phyloP scores from a whole-genome alignment of 2,888 invertebrate species.

The Cheilosia impressa region DNA sequence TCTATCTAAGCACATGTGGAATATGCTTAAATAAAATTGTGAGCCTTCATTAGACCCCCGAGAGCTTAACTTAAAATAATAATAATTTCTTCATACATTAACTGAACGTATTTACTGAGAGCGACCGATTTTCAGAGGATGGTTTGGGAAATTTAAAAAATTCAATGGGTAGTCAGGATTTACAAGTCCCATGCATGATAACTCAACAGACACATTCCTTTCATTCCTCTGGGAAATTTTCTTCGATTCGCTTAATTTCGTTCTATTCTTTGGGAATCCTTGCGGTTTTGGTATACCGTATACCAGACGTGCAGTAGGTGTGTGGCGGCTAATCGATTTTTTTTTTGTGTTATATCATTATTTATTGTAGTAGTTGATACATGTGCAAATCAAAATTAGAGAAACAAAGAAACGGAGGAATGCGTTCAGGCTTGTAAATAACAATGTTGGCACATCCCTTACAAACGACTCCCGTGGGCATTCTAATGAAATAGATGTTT shows the following conservation, averaged over 20 bases:
- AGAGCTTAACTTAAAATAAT: conserved; percentile 15
- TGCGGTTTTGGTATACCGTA: background rate
- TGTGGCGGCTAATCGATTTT: conserved; percentile 28
- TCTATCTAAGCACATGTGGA: too few species aligned
- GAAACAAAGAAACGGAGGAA: background rate
- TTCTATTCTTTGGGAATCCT: background rate
- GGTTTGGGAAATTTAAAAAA: conserved; percentile 8
- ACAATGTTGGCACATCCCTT: conserved; percentile 36
- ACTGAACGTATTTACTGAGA: conserved; percentile 5
- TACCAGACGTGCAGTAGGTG: background rate
- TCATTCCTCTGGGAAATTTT: conserved; percentile 4
- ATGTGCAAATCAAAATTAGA: conserved; percentile 36
- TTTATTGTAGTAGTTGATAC: background rate
- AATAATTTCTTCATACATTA: conserved; percentile 28
- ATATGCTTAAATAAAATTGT: background rate
- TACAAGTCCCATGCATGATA: too few species aligned
- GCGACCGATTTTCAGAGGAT: background rate
- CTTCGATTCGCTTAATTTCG: conserved; percentile 14
- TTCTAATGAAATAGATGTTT: conserved; percentile 59
- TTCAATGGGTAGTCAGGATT: background rate
- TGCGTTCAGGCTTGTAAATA: conserved; percentile 24
- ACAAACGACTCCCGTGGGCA: conserved; percentile 57
- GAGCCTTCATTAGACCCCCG: conserved; percentile 37
- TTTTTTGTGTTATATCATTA: conserved; percentile 1
- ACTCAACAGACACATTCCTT: background rate